Evolutionary conservation across 2,888 invertebrate genomes (phyloP).

Genomic region (Cerceris ruficornis): DNA sequence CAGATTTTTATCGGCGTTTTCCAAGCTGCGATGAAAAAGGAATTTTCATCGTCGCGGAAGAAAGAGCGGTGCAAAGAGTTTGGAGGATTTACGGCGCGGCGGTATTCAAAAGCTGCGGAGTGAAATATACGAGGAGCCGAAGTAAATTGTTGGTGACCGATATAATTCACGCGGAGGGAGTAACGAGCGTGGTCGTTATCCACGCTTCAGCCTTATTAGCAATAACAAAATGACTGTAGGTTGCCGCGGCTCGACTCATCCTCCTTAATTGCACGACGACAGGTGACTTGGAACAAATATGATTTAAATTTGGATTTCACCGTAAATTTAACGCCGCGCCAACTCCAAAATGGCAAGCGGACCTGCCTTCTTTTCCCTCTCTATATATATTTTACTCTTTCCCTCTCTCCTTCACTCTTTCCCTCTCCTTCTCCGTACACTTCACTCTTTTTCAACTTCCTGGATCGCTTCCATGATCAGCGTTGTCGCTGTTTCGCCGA

Average conservation of each 20-base stretch:
- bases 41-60: neutral
- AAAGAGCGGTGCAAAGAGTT: neutral
- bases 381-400: no score
- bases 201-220: conserved; percentile 40
- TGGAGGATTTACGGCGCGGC: conserved; percentile 11
- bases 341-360: conserved; percentile 39
- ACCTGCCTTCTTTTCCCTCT: conserved; percentile 2
- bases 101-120: neutral
- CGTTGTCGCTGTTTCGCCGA: neutral
- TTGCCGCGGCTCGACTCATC: conserved; percentile 42
- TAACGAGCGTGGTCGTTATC: conserved; percentile 42
- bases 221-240: conserved; percentile 34
- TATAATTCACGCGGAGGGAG: conserved; percentile 28
- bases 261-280: conserved; percentile 53
- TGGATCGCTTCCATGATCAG: neutral
- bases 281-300: conserved; percentile 52
- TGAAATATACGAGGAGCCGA: neutral
- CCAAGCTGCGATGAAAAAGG: no score
- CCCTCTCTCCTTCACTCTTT: no score
- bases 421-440: no score
- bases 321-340: conserved; percentile 39
- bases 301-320: conserved; percentile 56
- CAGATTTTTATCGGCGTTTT: no score
- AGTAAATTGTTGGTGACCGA: neutral
- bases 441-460: neutral